phyloP scores from a whole-genome alignment of 2,888 invertebrate species.

The Nomada fucata region DNA sequence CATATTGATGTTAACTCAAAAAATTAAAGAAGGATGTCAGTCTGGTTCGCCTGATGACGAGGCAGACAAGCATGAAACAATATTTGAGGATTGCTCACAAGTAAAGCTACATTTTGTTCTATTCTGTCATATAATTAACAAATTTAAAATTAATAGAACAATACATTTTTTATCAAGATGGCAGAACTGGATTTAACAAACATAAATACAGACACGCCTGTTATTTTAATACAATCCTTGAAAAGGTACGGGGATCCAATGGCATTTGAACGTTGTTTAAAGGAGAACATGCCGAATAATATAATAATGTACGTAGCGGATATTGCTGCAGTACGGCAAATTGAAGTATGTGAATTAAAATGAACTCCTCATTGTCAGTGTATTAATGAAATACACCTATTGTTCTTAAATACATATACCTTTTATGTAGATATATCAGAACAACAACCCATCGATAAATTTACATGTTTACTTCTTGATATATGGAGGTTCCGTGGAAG shows the following conservation, averaged over 20 bases:
- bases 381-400: neutral
- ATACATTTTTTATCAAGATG: conserved; percentile 81
- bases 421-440: conserved; percentile 87
- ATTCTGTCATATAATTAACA: neutral
- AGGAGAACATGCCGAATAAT: conserved; percentile 90
- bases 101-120: conserved; percentile 56
- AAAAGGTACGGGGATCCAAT: conserved; percentile 90
- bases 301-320: conserved; percentile 96
- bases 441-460: conserved; percentile 82
- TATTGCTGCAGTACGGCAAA: conserved; percentile 93
- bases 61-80: conserved; percentile 50
- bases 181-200: conserved; percentile 89
- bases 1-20: conserved; percentile 89
- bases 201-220: conserved; percentile 87
- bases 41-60: conserved; percentile 36
- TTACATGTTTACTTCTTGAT: conserved; percentile 94
- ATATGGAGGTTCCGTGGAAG: conserved; percentile 97
- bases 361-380: conserved; percentile 12
- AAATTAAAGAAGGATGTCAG: conserved; percentile 60
- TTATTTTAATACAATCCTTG: conserved; percentile 91
- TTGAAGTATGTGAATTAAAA: conserved; percentile 88
- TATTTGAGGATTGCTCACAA: conserved; percentile 80
- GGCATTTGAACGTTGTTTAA: conserved; percentile 89
- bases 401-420: conserved; percentile 9
- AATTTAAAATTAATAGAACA: conserved; percentile 41